Base-by-base conservation (phyloP, 2,113 vertebrate species). In the Natator depressus region DNA sequence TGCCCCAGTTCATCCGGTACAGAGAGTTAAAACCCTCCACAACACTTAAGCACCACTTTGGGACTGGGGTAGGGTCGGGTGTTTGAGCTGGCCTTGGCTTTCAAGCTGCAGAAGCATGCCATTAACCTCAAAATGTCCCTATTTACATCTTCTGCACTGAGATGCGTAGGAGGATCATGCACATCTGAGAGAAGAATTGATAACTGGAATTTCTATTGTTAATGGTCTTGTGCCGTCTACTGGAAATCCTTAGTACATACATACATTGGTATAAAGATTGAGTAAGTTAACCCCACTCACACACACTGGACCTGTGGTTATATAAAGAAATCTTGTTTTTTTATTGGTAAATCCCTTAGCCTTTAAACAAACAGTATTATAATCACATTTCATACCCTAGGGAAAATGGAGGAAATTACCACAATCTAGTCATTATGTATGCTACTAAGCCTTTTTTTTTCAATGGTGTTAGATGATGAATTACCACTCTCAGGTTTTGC, bases 331-430 rank as follows among this genome's bases (percentile, higher is more conserved):
- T 85, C 78, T 94, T 93, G 62, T 84, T 95, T 95, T 95, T 94
- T 96, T 96, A 97, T 97, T 96, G 96, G 76, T 59, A 96, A 97
- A 95, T 96, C 93, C 93, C 47, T 95, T 85, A 94, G 93, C 83
- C 96, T 97, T 97, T 96, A 86, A 93, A 79, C 38, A 95, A 95
- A 35, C 62, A 89, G 42, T 96, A 91, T 95, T 97, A 93, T 88
- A 98, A 97, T 96, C 91, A 94, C 62, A 76, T 22, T 84, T 54
- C 78, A 16, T 87, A 17, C 97, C 95, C 80, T 54, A 49, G 97
- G 96, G 97, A 97, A 98, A 96, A 97, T 65, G 13, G 53, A 97
- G 97, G 97, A 98, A 97, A 97, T 97, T 81, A 89, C 90, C 93
- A 90, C 90, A 95, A 90, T 92, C 53, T 50, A 92, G 54, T 88